Evolutionary conservation across 2,888 invertebrate species (phyloP), one percentile per base, ranked within the genome.

Genomic region (Ferrisia virgata): DNA sequence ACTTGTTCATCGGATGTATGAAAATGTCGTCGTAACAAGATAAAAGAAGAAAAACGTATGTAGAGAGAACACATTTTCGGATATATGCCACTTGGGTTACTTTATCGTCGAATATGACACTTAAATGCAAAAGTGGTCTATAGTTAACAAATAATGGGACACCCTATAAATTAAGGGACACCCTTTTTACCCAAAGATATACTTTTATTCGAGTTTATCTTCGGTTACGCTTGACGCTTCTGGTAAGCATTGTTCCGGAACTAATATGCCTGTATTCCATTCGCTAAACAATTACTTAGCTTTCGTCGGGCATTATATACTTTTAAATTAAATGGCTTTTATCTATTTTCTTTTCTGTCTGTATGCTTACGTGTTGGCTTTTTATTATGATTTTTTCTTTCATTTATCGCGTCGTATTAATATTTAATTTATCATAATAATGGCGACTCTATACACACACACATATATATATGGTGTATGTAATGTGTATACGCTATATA

Each of bases 241-340:
- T 83, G 83, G 83, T 83, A 72, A 83, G 83, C 83, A 72, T 43
- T 72, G 83, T 83, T 83, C 83, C 76, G 83, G 83, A 83, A 83
- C 83, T 83, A 83, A 83, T 83, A 83, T 83, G 83, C 83, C 83
- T 72, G 83, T 83, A 83, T 83, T 83, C 83, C 76, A 76, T 72
- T 76, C 83, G 83, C 83, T 83, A 83, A 83, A 83, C 83, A 83
- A 83, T 83, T 83, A 83, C 83, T 83, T 83, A 83, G 83, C 83
- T 83, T 83, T 83, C 83, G 83, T 83, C 83, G 83, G 83, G 83
- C 83, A 83, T 83, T 83, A 83, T 76, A 72, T 83, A 83, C 83
- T 83, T 83, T 83, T 83, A 83, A 83, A 83, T 83, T 83, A 83
- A 83, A 83, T 83, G 83, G 83, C 83, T 83, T 83, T 83, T 83